Conservation (phyloP, 2,113 vertebrate species). For the Pelodiscus sinensis region DNA sequence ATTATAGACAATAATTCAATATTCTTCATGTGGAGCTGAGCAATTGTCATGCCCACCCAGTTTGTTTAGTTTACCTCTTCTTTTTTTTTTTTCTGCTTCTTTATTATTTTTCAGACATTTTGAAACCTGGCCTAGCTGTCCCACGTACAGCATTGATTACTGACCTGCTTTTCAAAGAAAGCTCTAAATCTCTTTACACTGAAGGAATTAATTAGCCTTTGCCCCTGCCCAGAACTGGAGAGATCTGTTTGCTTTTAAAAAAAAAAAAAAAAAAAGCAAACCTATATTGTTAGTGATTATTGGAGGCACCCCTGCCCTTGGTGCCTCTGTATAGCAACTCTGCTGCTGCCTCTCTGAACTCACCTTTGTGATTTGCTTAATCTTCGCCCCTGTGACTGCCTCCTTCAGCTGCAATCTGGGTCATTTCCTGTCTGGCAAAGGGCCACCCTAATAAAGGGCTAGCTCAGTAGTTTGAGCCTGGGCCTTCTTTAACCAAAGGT, state of each 20-base stretch:
- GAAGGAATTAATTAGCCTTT: conserved; percentile 75
- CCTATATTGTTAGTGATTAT: conserved; percentile 27
- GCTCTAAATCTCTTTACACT: conserved; percentile 63
- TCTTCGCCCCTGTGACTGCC: background rate
- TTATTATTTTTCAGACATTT: conserved; percentile 23
- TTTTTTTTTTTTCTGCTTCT: conserved; percentile 19
- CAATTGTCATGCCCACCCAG: conserved; percentile 24
- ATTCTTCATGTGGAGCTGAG: conserved; percentile 45
- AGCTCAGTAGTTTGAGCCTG: too few relatives aligned
- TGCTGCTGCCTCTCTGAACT: background rate
- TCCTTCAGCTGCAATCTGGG: background rate
- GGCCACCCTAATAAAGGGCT: too few relatives aligned
- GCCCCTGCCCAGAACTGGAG: conserved; percentile 47
- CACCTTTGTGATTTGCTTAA: background rate
- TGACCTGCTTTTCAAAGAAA: conserved; percentile 53
- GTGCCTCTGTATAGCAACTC: background rate
- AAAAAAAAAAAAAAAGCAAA: too few relatives aligned
- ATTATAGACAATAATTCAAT: conserved; percentile 65
- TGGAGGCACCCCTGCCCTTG: fast-evolving
- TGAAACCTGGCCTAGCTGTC: conserved; percentile 49
- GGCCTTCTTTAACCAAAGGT: too few relatives aligned
- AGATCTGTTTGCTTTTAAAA: conserved; percentile 70
- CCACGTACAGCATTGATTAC: conserved; percentile 73
- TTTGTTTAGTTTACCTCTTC: conserved; percentile 46
- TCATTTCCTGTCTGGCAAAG: background rate